Base-by-base conservation (phyloP, 1,140 invertebrate species). In the Drosophila saltans region DNA sequence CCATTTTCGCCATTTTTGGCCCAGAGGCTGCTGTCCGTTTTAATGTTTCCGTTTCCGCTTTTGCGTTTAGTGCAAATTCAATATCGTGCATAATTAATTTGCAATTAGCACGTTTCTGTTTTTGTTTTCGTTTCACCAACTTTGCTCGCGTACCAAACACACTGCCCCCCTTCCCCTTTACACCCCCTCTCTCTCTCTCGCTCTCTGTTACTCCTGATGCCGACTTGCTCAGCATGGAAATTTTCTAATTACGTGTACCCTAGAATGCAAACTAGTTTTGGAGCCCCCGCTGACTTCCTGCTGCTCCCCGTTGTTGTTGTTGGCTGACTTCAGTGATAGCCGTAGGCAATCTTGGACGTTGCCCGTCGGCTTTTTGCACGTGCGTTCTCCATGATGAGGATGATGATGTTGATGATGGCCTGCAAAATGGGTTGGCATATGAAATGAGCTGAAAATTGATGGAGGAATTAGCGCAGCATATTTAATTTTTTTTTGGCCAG, bases 31-130 rank as follows among this genome's bases (percentile, higher is more conserved):
- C 45, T 52, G 24, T 21, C 21, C 45, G 21, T 52, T 52, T 52
- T 52, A 52, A 52, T 66, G 68, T 66, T 73, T 78, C 58, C 68
- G 69, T 63, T 72, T 62, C 48, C 62, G 63, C 62, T 71, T 58
- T 81, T 75, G 69, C 79, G 69, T 91, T 88, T 90, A 89, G 81
- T 75, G 72, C 83, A 91, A 91, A 91, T 88, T 90, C 90, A 91
- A 91, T 91, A 91, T 90, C 81, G 52, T 91, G 90, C 90, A 91
- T 91, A 91, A 91, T 91, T 91, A 91, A 91, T 91, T 89, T 91
- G 90, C 90, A 91, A 90, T 91, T 91, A 91, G 90, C 90, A 91
- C 90, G 90, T 89, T 91, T 76, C 84, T 90, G 86, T 85, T 91
- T 91, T 91, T 90, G 90, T 88, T 91, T 91, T 89, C 83, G 74